Base-by-base conservation (phyloP, 2,888 invertebrate species). In the Harmothoe impar region DNA sequence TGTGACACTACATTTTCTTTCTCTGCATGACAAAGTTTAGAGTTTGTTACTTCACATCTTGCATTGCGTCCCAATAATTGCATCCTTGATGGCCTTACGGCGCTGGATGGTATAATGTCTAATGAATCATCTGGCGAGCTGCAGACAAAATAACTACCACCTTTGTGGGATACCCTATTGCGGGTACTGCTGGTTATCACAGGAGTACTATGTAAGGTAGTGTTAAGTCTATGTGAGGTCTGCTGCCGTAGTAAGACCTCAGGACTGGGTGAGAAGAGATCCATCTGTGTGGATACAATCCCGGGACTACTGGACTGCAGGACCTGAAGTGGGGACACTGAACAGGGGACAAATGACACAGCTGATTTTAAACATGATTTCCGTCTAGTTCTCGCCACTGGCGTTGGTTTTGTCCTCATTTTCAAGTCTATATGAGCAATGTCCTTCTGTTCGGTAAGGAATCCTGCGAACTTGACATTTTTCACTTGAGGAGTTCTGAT, bases 61-160 rank as follows among this genome's bases (percentile, higher is more conserved):
- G 10, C 3, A 43, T 43, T 43, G 5, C 10, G 43, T 43, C 43
- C 5, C 43, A 43, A 43, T 43, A 10, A 10, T n/a, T n/a, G n/a
- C n/a, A n/a, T n/a, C 43, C 3, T 7, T 43, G 43, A 43, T 10
- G 43, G 43, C 43, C 10, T 43, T 43, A 43, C 10, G 43, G 43
- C 43, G n/a, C 62, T 62, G 3, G 62, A 43, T 62, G 62, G 62
- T 62, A 62, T 62, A 62, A 62, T 62, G 62, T 62, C 62, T n/a
- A 20, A n/a, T 62, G 62, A 62, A 62, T 62, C 62, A 62, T n/a
- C 62, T 7, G 62, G 62, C 20, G 62, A 62, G 20, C 62, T 62
- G 62, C 20, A 62, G 1, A 62, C 15, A n/a, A 15, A 62, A 12
- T 12, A 20, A 62, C 10, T 15, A 52, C 7, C n/a, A 62, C 62